Conservation (phyloP, 2,888 invertebrate species). For the Sarcophaga caerulescens region DNA sequence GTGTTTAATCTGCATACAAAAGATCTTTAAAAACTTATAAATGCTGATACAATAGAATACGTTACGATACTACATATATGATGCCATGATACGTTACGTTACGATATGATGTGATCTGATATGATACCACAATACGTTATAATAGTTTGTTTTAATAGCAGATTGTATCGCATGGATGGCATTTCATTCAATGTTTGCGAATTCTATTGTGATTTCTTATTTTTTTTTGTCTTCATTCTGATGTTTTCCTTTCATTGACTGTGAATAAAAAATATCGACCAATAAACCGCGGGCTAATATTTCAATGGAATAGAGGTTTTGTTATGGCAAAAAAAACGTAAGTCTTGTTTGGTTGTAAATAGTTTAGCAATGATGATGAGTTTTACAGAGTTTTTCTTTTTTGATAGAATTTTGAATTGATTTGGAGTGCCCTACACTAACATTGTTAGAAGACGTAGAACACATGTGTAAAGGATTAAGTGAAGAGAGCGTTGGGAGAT, state of each 20-base stretch:
- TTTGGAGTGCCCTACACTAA: too few relatives aligned
- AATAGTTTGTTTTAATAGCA: too few relatives aligned
- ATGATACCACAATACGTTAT: not conserved
- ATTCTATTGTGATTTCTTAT: conserved; percentile 33
- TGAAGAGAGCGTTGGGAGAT: too few relatives aligned
- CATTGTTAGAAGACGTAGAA: too few relatives aligned
- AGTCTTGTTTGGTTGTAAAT: not conserved
- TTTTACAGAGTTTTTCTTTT: conserved; percentile 33
- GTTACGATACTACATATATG: not conserved
- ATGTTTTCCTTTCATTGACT: not conserved
- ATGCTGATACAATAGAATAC: not conserved
- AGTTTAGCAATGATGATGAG: conserved; percentile 29
- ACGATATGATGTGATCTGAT: too few relatives aligned
- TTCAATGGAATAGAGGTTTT: conserved; percentile 19
- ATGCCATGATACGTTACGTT: too few relatives aligned
- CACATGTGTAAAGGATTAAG: too few relatives aligned
- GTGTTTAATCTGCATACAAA: conserved; percentile 47
- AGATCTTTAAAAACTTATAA: not conserved
- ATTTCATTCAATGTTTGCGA: not conserved
- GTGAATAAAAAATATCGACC: conserved; percentile 46
- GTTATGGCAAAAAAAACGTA: not conserved
- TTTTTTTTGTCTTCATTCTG: not conserved
- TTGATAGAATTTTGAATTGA: too few relatives aligned
- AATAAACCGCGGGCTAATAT: conserved; percentile 51
- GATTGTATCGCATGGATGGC: too few relatives aligned